Percentiles rank a stretch among this genome's conserved stretches.
These are phyloP conservation scores for Tenthredo scrophulariae DNA, from an alignment of 2,888 invertebrate species.

Conservation along the genomic window DNA sequence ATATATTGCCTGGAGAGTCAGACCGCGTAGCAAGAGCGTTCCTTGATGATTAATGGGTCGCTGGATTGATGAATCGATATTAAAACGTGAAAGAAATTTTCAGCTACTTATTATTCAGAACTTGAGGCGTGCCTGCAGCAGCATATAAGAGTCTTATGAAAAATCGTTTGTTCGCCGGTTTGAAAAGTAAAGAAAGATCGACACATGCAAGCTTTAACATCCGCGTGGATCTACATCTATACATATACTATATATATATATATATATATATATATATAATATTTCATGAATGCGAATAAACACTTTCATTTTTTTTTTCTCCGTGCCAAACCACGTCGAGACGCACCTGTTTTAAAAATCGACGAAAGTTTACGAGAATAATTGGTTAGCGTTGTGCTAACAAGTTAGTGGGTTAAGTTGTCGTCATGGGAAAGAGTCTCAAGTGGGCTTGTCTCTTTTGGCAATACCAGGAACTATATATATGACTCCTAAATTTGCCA, in stretches of 20 bases:
- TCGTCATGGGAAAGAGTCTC: neutral
- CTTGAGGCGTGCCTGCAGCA: neutral
- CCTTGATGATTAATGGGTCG: neutral
- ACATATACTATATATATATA: too few relatives aligned
- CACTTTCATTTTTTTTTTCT: neutral
- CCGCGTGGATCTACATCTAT: neutral
- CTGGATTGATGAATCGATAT: slow-evolving; percentile 18
- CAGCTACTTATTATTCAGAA: neutral
- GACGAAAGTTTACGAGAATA: slow-evolving; percentile 12
- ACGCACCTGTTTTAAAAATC: slow-evolving; percentile 1
- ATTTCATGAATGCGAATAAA: neutral
- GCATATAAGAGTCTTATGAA: neutral
- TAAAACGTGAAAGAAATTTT: neutral
- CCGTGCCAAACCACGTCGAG: neutral
- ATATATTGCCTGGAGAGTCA: neutral
- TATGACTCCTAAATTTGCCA: neutral
- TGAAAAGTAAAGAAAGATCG: neutral
- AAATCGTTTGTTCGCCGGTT: neutral
- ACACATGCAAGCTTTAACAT: slow-evolving; percentile 4
- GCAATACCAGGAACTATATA: neutral
- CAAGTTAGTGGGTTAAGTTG: slow-evolving; percentile 9
- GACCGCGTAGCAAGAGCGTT: slow-evolving; percentile 21
- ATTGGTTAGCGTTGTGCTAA: slow-evolving; percentile 20
- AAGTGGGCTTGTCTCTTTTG: neutral
- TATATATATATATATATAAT: neutral